Base-by-base conservation (phyloP, 2,113 vertebrate genomes). In the Falco punctatus region DNA sequence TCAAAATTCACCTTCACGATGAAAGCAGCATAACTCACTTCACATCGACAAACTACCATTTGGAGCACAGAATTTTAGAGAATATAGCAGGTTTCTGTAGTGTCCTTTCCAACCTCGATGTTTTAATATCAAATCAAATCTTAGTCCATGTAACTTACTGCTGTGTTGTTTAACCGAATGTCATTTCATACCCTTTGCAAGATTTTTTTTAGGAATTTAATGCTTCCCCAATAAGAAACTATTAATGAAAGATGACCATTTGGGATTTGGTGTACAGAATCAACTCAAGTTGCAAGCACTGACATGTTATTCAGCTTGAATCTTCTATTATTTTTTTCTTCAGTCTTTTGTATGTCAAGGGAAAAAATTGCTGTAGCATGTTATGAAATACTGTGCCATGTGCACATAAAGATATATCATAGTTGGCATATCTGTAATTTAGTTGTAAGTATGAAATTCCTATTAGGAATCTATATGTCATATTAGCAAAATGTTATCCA, bases 401-500 rank as follows among this genome's bases (percentile, higher is more conserved):
- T 38, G n/a, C 46, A 58, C 55, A 13, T 90, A 90, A 94, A 97
- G 96, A 94, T 95, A 22, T 15, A 90, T 94, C 82, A 94, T 54
- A 19, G 33, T 70, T 88, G 94, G 74, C 73, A 91, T 33, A 44
- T 93, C 73, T 92, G 80, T 96, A 94, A 96, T 97, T 97, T 65
- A 87, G 71, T 92, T 40, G 9, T 88, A 91, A 94, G 90, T 65
- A 69, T 44, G 90, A 97, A 95, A 89, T 88, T 97, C 79, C 35
- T 80, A 54, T 90, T 96, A 93, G 88, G 81, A 96, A 94, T 83
- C 86, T 92, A 64, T 86, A 75, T 75, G 88, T 95, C 94, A 62
- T 77, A 85, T 97, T 94, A 97, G 48, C 82, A 82, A 97, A 98
- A 67, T 40, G 77, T 40, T 52, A 67, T 90, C 92, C 40, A 21